Evolutionary conservation across 1,140 invertebrate genomes (phyloP), one percentile per base, ranked within the genome.

Genomic region (Hestina assimilis): DNA sequence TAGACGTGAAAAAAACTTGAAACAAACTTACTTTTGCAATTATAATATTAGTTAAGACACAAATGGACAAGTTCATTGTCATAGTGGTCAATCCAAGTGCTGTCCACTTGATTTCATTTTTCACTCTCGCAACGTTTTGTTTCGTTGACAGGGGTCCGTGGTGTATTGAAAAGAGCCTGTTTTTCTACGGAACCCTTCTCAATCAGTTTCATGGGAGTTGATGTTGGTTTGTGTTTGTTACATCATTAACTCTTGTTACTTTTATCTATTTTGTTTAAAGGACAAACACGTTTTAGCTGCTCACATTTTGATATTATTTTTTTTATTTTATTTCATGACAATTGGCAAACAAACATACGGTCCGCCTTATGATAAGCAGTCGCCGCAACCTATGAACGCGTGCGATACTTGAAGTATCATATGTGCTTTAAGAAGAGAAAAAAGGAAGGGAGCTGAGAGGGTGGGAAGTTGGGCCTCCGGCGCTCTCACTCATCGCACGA

Each of bases 91-190:
- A 33, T 52, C 26, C 15, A 58, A 55, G 26, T 41, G 66, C 59
- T 82, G 80, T 85, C 82, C 82, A 80, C 77, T 84, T 84, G 70
- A 85, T 87, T 87, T 87, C 80, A 87, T 87, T 87, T 87, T 87
- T 87, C 84, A 87, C 72, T 79, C 74, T 79, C 76, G 75, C 69
- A 78, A 58, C 70, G 77, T 84, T 85, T 84, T 85, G 82, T 85
- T 83, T 74, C 63, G 72, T 69, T 74, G 83, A 86, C 80, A 77
- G 69, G 73, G 80, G 80, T 72, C 79, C 59, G 48, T 67, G 62
- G 64, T 78, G 66, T 75, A 76, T 83, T 75, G 75, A 74, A 77
- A 72, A 58, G 69, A 72, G 71, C 79, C 78, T 72, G 81, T 80
- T 84, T 79, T 81, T 77, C 64, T 70, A 35, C 53, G 38, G 59